Base-by-base conservation (phyloP, 1,140 invertebrate species). In the Ostrea edulis region DNA sequence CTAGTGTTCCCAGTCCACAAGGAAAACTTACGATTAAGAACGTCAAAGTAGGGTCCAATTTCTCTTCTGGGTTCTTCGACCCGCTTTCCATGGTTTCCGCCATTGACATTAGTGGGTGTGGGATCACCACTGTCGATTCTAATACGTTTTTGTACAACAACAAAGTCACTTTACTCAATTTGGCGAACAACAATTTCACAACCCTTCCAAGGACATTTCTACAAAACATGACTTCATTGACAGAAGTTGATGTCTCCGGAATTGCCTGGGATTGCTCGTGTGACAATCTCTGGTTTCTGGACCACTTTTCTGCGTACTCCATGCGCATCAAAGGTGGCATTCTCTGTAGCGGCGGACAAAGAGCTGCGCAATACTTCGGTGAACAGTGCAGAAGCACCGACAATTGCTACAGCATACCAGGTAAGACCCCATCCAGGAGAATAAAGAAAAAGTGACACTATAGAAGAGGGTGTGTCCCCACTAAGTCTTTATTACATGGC, bases 271-370 rank as follows among this genome's bases (percentile, higher is more conserved):
- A 87, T 65, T 87, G 86, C 35, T 82, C 86, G 11, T 87, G 86
- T 52, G 52, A 54, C 29, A 82, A 87, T 29, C 52, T 87, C 1
- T 87, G 86, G 86, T 89, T 89, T 25, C 58, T 89, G 54, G 86
- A 89, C n/a, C 58, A 87, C 25, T 62, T 85, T 8, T 29, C 17
- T 9, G 58, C 86, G 12, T 85, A 85, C 83, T 62, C 55, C 8
- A 89, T 89, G 52, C 68, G 65, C 9, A 68, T 89, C 11, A 83
- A 81, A 11, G 88, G 86, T 11, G 71, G 65, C 52, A 53, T 85
- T 29, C 53, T 89, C 14, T 89, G 82, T 20, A 83, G 44, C 53
- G 52, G 44, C 2, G 82, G 82, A 8, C 20, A 83, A 20, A 51
- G 82, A 35, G 82, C 51, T 11, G 20, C 35, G 8, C 52, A 53